Conservation (phyloP, 2,797 vertebrate genomes). For the Notamacropus eugenii region DNA sequence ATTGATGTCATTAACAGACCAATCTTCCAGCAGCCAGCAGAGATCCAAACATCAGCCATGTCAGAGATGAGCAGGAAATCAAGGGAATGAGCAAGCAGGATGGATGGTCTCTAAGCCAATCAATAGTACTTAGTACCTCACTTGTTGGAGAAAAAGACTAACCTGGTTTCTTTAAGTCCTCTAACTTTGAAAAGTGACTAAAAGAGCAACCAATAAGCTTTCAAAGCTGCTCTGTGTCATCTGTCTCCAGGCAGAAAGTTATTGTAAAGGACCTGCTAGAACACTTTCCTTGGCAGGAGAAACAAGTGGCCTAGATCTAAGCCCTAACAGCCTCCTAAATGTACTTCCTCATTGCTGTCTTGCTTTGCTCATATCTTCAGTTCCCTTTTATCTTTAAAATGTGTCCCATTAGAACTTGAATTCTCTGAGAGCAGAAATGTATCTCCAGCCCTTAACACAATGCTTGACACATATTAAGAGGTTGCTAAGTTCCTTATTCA, state of each 20-base stretch:
- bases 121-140: background rate
- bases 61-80: background rate
- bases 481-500: background rate
- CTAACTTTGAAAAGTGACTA: background rate
- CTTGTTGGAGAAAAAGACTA: background rate
- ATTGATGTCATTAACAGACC: background rate
- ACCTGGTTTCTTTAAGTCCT: background rate
- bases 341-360: background rate
- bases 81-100: background rate
- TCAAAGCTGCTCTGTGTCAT: background rate
- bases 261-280: background rate
- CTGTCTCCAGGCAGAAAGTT: background rate
- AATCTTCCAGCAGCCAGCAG: background rate
- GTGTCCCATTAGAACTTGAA: background rate
- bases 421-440: background rate
- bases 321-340: too few relatives aligned
- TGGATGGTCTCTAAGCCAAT: background rate
- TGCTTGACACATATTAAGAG: background rate
- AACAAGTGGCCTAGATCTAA: background rate
- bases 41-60: background rate
- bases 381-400: background rate
- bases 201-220: background rate
- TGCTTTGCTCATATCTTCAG: background rate
- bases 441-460: background rate
- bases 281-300: background rate